A percentile compares a stretch with the other conserved stretches of the same genome.
phyloP scores from a whole-genome alignment of 2,113 vertebrate species.

The Equus quagga region DNA sequence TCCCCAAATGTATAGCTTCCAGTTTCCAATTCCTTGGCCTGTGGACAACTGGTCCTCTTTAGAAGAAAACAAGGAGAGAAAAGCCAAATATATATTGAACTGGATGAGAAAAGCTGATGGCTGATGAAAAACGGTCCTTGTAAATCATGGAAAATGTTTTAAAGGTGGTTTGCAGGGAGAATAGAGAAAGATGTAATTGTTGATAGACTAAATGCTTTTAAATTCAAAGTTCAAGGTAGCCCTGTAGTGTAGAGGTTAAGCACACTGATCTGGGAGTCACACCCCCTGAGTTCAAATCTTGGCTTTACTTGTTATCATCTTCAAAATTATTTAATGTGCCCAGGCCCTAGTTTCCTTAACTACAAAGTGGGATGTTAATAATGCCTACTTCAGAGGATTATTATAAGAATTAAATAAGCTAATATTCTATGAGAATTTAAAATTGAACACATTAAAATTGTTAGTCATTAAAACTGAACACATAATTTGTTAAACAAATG shows the following conservation, averaged over 20 bases:
- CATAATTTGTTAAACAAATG: background rate
- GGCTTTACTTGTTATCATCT: background rate
- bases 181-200: slow-evolving; percentile 44
- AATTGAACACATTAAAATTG: background rate
- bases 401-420: background rate
- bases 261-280: background rate
- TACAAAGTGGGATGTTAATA: background rate
- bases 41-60: slow-evolving; percentile 1
- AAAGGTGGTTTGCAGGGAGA: background rate
- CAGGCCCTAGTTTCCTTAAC: background rate
- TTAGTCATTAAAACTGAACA: background rate
- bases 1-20: slow-evolving; percentile 47
- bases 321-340: background rate
- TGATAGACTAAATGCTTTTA: background rate
- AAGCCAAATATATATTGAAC: slow-evolving; percentile 36
- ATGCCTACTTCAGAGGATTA: background rate
- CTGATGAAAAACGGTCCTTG: slow-evolving; percentile 30
- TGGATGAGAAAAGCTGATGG: slow-evolving; percentile 24
- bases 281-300: background rate
- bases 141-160: slow-evolving; percentile 20
- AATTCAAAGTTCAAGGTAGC: background rate
- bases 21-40: background rate
- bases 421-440: background rate
- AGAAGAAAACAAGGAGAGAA: slow-evolving; percentile 54
- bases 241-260: background rate